A percentile compares a stretch with the other conserved stretches of the same genome.
Evolutionary conservation across 1,140 invertebrate genomes (phyloP).

Genomic region (Holotrichia oblita): DNA sequence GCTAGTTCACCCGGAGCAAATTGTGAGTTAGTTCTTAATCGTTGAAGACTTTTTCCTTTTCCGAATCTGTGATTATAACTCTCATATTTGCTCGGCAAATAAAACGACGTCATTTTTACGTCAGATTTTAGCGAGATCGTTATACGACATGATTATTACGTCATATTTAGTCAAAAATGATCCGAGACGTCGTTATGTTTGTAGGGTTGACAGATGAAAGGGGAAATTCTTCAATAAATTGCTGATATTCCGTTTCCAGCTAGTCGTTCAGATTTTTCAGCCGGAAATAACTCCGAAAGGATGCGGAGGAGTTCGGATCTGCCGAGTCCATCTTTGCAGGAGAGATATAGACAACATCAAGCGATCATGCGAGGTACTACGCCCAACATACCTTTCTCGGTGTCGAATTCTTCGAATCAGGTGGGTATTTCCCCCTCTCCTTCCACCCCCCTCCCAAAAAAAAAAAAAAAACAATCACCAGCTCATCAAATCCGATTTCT

Average conservation of each 20-base stretch:
- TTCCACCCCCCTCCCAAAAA: too few species aligned
- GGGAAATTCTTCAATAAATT: background rate
- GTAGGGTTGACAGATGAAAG: background rate
- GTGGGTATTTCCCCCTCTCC: constrained; percentile 44
- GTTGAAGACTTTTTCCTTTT: too few species aligned
- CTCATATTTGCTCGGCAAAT: too few species aligned
- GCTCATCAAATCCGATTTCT: too few species aligned
- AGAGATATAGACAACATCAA: constrained; percentile 73
- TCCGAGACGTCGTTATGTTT: too few species aligned
- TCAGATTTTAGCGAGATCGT: too few species aligned
- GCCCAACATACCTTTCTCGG: constrained; percentile 55
- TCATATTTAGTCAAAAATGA: too few species aligned
- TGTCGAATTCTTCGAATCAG: constrained; percentile 53
- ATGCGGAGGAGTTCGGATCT: constrained; percentile 46
- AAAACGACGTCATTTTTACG: too few species aligned
- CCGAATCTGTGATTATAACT: too few species aligned
- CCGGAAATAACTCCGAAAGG: constrained; percentile 42
- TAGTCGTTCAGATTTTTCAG: constrained; percentile 46
- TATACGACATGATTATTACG: too few species aligned
- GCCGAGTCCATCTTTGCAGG: constrained; percentile 64
- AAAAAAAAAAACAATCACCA: background rate
- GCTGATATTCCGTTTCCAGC: constrained; percentile 48
- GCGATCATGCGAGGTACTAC: constrained; percentile 64
- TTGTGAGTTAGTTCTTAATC: constrained; percentile 44
- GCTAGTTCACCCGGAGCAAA: constrained; percentile 44